Conservation (phyloP, 2,888 invertebrate genomes). For the Cynaeus angustus region DNA sequence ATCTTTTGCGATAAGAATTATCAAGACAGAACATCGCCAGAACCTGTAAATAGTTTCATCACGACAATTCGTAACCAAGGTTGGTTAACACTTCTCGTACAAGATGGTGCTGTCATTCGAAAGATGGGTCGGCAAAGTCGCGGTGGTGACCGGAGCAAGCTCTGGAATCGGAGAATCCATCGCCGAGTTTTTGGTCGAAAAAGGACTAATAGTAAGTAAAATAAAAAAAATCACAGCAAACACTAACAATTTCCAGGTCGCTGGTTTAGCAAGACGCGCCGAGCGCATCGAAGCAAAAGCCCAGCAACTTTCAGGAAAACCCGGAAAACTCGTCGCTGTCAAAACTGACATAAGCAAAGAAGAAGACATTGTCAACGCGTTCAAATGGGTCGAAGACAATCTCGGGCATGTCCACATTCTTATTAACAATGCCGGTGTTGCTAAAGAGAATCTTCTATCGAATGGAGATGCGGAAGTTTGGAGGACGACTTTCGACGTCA, state of each 20-base stretch:
- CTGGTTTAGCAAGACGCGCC: conserved; percentile 44
- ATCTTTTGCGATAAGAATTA: too few species aligned
- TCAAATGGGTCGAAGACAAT: conserved; percentile 54
- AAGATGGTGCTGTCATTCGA: conserved; percentile 70
- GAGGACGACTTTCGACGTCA: conserved; percentile 42
- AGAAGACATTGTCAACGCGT: conserved; percentile 51
- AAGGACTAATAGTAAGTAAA: conserved; percentile 74
- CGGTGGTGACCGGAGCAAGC: conserved; percentile 79
- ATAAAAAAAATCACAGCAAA: too few species aligned
- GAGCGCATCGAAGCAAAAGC: conserved; percentile 39
- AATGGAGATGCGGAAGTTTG: conserved; percentile 39
- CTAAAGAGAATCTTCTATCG: conserved; percentile 46
- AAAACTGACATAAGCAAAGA: conserved; percentile 54
- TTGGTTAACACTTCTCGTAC: too few species aligned
- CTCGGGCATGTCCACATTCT: conserved; percentile 54
- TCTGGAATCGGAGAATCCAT: conserved; percentile 77
- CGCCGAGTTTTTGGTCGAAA: conserved; percentile 69
- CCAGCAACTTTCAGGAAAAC: conserved; percentile 22
- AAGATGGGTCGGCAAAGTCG: conserved; percentile 76
- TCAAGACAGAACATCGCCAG: too few species aligned
- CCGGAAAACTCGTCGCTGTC: conserved; percentile 52
- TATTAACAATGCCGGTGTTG: conserved; percentile 57
- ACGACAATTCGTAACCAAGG: too few species aligned
- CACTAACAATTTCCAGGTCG: conserved; percentile 35
- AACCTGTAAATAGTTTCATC: too few species aligned